phyloP scores from a whole-genome alignment of 2,797 vertebrate species.

The Australoheros facetus region DNA sequence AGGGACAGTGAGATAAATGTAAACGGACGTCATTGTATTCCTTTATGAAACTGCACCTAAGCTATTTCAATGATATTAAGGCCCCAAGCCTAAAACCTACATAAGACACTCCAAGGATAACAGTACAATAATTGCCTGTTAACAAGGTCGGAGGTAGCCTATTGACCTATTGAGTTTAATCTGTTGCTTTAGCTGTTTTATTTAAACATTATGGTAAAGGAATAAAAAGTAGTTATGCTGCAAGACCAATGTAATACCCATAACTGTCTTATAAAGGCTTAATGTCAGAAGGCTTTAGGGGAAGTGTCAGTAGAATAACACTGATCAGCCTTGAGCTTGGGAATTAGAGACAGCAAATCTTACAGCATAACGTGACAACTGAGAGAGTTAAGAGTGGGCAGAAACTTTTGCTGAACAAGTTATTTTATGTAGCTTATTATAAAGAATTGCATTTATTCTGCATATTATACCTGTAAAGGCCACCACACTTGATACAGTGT shows the following conservation, averaged over 20 bases:
- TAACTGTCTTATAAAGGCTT: constrained; percentile 74
- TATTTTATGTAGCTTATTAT: background rate
- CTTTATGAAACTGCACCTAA: constrained; percentile 31
- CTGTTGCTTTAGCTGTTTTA: constrained; percentile 53
- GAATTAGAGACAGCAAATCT: constrained; percentile 67
- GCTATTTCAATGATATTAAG: constrained; percentile 57
- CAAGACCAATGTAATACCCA: constrained; percentile 64
- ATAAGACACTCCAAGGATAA: constrained; percentile 62
- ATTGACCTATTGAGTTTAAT: constrained; percentile 61
- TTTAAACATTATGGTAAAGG: constrained; percentile 57
- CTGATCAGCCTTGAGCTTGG: constrained; percentile 72
- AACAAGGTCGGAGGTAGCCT: constrained; percentile 53
- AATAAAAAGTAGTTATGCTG: constrained; percentile 66
- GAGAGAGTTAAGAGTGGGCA: constrained; percentile 33
- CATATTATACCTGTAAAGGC: background rate
- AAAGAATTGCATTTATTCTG: background rate
- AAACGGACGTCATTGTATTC: constrained; percentile 30
- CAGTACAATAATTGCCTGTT: constrained; percentile 58
- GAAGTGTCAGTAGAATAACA: constrained; percentile 69
- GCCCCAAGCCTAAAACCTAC: constrained; percentile 57
- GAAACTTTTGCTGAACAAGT: constrained; percentile 26
- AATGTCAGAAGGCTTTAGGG: constrained; percentile 67
- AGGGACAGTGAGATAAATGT: constrained; percentile 31
- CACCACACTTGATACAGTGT: background rate
- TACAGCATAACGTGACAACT: constrained; percentile 56